phyloP scores from a whole-genome alignment of 2,113 vertebrate species.

The Ranitomeya variabilis region DNA sequence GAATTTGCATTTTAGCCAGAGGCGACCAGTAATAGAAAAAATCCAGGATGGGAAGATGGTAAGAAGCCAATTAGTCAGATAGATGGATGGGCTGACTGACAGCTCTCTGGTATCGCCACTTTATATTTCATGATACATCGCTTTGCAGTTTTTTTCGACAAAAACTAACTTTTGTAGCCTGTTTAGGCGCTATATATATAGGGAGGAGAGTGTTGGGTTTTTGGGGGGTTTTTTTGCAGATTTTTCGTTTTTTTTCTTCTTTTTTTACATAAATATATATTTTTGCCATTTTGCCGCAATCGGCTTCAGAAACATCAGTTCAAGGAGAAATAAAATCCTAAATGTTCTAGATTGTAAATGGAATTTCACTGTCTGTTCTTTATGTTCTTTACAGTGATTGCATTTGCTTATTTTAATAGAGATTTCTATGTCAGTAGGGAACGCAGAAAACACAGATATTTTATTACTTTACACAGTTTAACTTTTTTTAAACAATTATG shows the following conservation, averaged over 20 bases:
- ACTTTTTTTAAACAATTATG: background rate
- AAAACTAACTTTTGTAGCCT: slow-evolving; percentile 81
- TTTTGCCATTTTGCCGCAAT: slow-evolving; percentile 63
- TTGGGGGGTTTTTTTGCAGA: slow-evolving; percentile 67
- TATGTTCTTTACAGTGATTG: background rate
- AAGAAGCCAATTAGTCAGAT: slow-evolving; percentile 99
- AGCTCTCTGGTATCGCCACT: slow-evolving; percentile 93
- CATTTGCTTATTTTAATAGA: background rate
- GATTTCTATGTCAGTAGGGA: background rate
- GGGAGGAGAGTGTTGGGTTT: background rate
- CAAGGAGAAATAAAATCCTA: too few species aligned
- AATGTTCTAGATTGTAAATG: background rate
- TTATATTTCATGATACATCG: slow-evolving; percentile 86
- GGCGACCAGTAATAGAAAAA: slow-evolving; percentile 99
- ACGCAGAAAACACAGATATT: background rate
- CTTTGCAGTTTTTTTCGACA: slow-evolving; percentile 77
- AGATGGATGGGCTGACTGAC: slow-evolving; percentile 99
- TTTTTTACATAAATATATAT: slow-evolving; percentile 76
- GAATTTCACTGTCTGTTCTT: background rate
- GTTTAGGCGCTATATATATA: slow-evolving; percentile 78
- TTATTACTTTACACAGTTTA: background rate
- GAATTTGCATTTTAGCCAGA: slow-evolving; percentile 99
- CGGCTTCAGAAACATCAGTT: slow-evolving; percentile 51
- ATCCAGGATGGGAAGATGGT: slow-evolving; percentile 95
- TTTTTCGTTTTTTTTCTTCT: slow-evolving; percentile 70